Evolutionary conservation across 1,140 invertebrate species (phyloP).

Genomic region (Drosophila melanogaster): DNA sequence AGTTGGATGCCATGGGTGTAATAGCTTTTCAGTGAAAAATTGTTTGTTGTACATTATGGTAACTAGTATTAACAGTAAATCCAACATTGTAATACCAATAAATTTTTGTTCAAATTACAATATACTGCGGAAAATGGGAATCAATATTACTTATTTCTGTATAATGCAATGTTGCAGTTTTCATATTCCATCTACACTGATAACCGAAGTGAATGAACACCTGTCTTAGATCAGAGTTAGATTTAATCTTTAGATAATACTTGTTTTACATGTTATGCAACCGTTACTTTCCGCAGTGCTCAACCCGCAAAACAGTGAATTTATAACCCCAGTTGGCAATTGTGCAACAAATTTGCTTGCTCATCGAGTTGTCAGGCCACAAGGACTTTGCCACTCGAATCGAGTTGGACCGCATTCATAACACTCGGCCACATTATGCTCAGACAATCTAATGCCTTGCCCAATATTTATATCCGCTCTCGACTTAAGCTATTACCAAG

Average conservation of each 20-base stretch:
- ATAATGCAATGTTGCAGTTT: too few species aligned
- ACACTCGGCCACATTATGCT: conserved; percentile 42
- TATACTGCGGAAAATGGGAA: too few species aligned
- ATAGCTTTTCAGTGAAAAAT: too few species aligned
- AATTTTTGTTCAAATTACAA: too few species aligned
- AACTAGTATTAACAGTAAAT: too few species aligned
- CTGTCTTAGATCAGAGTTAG: not conserved
- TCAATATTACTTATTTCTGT: too few species aligned
- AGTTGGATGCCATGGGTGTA: not conserved
- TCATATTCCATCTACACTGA: too few species aligned
- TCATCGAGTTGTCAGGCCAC: conserved; percentile 36
- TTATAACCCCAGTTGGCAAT: conserved; percentile 28
- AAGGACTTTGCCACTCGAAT: conserved; percentile 17
- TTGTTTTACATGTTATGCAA: conserved; percentile 17
- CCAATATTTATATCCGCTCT: conserved; percentile 74
- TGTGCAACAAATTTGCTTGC: conserved; percentile 35
- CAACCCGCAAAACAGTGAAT: conserved; percentile 16
- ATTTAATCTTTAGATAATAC: conserved; percentile 8
- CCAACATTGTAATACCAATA: too few species aligned
- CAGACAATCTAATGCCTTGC: conserved; percentile 60
- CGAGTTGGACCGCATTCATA: conserved; percentile 28
- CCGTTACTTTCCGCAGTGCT: conserved; percentile 1
- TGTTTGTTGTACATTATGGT: too few species aligned
- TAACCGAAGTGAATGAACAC: not conserved
- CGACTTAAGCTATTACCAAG: conserved; percentile 72